Conservation (phyloP, 2,113 vertebrate genomes). For the Takifugu flavidus region DNA sequence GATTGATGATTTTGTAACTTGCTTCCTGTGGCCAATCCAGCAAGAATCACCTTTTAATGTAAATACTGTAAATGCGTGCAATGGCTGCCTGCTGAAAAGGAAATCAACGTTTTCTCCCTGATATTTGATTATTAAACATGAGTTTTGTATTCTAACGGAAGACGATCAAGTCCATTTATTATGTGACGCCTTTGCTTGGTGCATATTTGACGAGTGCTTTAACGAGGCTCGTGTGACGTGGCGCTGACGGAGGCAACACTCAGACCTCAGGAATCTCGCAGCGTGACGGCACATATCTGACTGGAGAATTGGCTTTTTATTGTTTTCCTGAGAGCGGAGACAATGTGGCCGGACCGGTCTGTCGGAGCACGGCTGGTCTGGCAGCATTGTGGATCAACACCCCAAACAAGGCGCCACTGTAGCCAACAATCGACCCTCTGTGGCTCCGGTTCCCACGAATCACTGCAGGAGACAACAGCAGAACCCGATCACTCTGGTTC, state of each 20-base stretch:
- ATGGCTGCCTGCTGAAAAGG: slow-evolving; percentile 7
- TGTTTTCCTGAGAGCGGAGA: slow-evolving; percentile 21
- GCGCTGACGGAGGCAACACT: too few relatives aligned
- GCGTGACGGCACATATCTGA: too few relatives aligned
- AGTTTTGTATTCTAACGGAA: slow-evolving; percentile 8
- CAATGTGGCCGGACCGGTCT: slow-evolving; percentile 55
- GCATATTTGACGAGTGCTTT: background rate
- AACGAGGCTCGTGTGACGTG: background rate
- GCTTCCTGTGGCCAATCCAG: background rate
- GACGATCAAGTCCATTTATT: background rate
- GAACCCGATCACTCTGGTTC: background rate
- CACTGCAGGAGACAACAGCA: background rate
- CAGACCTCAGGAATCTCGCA: too few relatives aligned
- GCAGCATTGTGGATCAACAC: slow-evolving; percentile 32
- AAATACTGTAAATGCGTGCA: background rate
- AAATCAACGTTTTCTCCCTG: too few relatives aligned
- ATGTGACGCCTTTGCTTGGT: background rate
- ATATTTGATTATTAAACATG: slow-evolving; percentile 52
- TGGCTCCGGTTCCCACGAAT: background rate
- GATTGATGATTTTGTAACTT: background rate
- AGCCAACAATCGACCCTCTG: slow-evolving; percentile 4
- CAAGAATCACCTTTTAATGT: background rate
- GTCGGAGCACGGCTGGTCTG: slow-evolving; percentile 18
- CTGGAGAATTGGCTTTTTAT: background rate
- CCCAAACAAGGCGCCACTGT: slow-evolving; percentile 13